These are phyloP conservation scores for Enoplosus armatus DNA, from an alignment of 2,797 vertebrate species.

Conservation along the genomic window DNA sequence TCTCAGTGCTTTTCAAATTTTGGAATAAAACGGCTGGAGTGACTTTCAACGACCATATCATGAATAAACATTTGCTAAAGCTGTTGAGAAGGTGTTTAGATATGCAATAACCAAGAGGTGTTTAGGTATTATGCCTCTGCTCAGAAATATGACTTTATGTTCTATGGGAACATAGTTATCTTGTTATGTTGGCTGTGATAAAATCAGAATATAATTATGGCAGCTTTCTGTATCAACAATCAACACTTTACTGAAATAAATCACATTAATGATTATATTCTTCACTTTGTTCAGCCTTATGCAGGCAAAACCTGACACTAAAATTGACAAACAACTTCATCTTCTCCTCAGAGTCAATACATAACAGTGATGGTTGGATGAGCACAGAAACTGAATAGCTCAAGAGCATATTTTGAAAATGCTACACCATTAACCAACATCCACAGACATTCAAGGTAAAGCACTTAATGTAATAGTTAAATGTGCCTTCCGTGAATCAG, in stretches of 20 bases:
- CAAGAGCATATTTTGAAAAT: slow-evolving; percentile 17
- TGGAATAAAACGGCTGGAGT: slow-evolving; percentile 16
- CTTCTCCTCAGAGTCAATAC: slow-evolving; percentile 4
- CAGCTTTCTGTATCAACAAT: background rate
- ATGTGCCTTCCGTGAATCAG: slow-evolving; percentile 9
- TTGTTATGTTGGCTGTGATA: background rate
- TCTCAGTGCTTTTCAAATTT: slow-evolving; percentile 22
- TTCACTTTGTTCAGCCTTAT: background rate
- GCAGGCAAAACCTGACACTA: slow-evolving; percentile 1
- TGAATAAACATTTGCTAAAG: slow-evolving; percentile 13
- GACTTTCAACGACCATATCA: slow-evolving; percentile 10
- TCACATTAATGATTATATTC: background rate
- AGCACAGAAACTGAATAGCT: slow-evolving; percentile 17
- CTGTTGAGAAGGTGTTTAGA: background rate
- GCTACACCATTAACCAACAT: background rate
- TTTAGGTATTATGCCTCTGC: background rate
- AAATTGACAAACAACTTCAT: slow-evolving; percentile 7
- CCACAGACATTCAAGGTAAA: slow-evolving; percentile 13
- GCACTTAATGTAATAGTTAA: slow-evolving; percentile 15
- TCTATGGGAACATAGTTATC: background rate
- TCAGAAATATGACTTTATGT: background rate
- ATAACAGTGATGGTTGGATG: slow-evolving; percentile 8
- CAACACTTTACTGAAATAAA: background rate
- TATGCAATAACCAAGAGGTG: background rate
- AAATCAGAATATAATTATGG: background rate